Evolutionary conservation across 1,140 invertebrate genomes (phyloP).

Genomic region (Sarcophaga peregrina): DNA sequence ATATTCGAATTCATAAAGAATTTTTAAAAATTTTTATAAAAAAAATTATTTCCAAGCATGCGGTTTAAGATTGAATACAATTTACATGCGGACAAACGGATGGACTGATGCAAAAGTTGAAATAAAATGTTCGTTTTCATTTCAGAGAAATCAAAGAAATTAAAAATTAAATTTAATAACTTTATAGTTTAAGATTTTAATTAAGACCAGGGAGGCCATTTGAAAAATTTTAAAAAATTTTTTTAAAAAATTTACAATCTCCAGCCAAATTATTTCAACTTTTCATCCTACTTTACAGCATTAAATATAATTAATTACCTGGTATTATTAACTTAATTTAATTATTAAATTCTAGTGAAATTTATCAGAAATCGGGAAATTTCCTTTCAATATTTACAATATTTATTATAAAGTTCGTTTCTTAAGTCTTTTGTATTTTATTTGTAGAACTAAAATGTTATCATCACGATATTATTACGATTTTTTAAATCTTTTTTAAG

Average conservation of each 20-base stretch:
- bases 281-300: no score
- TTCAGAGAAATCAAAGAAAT: not conserved
- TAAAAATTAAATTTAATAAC: not conserved
- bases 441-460: no score
- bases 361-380: no score
- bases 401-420: not conserved
- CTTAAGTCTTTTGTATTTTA: not conserved
- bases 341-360: no score
- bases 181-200: not conserved
- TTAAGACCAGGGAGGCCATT: not conserved
- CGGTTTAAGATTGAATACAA: slow-evolving; percentile 43
- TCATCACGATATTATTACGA: no score
- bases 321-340: no score
- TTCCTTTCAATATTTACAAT: not conserved
- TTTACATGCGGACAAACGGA: slow-evolving; percentile 55
- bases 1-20: slow-evolving; percentile 43
- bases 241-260: not conserved
- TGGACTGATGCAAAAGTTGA: slow-evolving; percentile 12
- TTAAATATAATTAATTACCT: no score
- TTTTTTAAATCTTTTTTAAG: no score
- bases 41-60: slow-evolving; percentile 50
- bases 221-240: slow-evolving; percentile 8
- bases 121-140: not conserved
- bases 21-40: not conserved
- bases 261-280: not conserved